A percentile compares a stretch with the other conserved stretches of the same genome.
Evolutionary conservation across 2,113 vertebrate genomes (phyloP).

Genomic region (Stegastes partitus): DNA sequence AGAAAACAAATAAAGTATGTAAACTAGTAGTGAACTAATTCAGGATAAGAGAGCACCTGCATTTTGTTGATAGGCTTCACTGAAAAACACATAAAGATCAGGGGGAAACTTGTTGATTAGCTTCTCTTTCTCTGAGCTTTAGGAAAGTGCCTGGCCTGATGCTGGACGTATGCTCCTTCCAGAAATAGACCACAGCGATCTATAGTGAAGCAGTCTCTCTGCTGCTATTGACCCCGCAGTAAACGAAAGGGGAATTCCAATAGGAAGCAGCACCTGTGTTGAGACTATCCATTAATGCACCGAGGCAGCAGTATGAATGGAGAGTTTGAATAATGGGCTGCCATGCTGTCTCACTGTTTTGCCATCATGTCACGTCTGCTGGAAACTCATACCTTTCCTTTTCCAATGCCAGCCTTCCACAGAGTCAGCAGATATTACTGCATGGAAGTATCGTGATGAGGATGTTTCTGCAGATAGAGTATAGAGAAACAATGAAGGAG

Average conservation of each 20-base stretch:
- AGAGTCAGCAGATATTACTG: slow-evolving; percentile 49
- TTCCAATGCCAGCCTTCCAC: slow-evolving; percentile 40
- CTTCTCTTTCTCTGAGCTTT: slow-evolving; percentile 16
- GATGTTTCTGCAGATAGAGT: slow-evolving; percentile 44
- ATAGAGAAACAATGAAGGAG: slow-evolving; percentile 18
- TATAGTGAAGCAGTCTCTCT: slow-evolving; percentile 59
- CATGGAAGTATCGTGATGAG: slow-evolving; percentile 11
- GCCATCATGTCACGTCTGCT: slow-evolving; percentile 48
- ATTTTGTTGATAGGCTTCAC: slow-evolving; percentile 24
- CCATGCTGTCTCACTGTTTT: slow-evolving; percentile 60
- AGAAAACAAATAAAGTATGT: no score
- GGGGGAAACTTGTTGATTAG: slow-evolving; percentile 35
- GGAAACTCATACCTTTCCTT: slow-evolving; percentile 51
- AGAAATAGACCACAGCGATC: slow-evolving; percentile 70
- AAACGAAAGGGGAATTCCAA: slow-evolving; percentile 81
- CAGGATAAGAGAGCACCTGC: background rate
- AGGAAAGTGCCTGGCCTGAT: slow-evolving; percentile 43
- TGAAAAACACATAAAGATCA: slow-evolving; percentile 24
- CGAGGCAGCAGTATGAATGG: slow-evolving; percentile 62
- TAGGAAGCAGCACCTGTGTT: slow-evolving; percentile 59
- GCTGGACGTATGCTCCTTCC: slow-evolving; percentile 55
- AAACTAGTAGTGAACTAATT: no score
- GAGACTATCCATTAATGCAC: slow-evolving; percentile 62
- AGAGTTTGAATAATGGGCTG: slow-evolving; percentile 72
- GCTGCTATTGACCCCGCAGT: slow-evolving; percentile 60